These are phyloP conservation scores for Seriola aureovittata DNA, from an alignment of 2,113 vertebrate genomes.

Conservation along the genomic window DNA sequence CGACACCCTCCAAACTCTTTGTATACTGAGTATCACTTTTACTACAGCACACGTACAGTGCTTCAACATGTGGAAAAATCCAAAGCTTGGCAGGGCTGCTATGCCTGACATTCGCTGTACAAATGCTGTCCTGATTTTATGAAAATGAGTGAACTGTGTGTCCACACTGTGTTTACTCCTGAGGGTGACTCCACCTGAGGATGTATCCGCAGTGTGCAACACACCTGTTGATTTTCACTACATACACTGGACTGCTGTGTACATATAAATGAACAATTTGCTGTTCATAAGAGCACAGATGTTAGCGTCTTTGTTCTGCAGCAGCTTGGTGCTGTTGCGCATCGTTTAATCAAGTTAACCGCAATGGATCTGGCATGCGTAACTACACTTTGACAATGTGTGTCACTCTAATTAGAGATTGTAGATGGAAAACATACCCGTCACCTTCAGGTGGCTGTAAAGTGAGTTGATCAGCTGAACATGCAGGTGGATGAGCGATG, in stretches of 20 bases:
- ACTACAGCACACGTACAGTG: background rate
- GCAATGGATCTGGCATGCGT: conserved; percentile 10
- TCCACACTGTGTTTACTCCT: conserved; percentile 1
- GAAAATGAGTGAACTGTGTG: background rate
- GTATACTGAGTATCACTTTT: background rate
- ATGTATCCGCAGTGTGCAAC: background rate
- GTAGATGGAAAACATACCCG: conserved; percentile 21
- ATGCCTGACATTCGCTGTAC: background rate
- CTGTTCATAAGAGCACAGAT: conserved; percentile 20
- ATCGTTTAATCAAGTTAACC: conserved; percentile 45
- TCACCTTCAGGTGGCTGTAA: conserved; percentile 31
- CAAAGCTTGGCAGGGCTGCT: background rate
- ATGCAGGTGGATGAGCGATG: conserved; percentile 8
- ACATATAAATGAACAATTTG: background rate
- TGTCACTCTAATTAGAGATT: conserved; percentile 48
- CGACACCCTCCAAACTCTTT: background rate
- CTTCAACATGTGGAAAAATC: background rate
- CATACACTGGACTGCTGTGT: background rate
- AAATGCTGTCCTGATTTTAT: conserved; percentile 7
- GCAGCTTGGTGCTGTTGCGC: background rate
- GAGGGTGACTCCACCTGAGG: background rate
- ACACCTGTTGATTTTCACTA: conserved; percentile 7
- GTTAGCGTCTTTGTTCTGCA: background rate
- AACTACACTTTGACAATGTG: conserved; percentile 27
- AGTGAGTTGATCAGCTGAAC: conserved; percentile 24